These are phyloP conservation scores for Helicoverpa assulta DNA, from an alignment of 2,888 invertebrate species.

Conservation along the genomic window DNA sequence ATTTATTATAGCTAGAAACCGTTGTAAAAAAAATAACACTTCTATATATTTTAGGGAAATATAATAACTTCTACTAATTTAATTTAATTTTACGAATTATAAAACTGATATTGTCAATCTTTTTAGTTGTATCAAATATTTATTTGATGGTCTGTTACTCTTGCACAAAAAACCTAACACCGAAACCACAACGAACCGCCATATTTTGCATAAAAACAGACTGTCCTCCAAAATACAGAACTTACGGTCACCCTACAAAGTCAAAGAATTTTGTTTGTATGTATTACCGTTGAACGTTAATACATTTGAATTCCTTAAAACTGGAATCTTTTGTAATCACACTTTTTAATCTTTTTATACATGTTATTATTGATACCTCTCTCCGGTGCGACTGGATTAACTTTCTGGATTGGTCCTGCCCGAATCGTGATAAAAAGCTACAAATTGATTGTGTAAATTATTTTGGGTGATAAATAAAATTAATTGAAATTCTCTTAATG, in stretches of 20 bases:
- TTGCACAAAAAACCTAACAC: too few relatives aligned
- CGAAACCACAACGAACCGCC: too few relatives aligned
- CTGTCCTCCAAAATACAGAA: conserved; percentile 3
- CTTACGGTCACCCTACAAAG: conserved; percentile 29
- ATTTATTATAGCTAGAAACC: too few relatives aligned
- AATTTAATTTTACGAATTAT: too few relatives aligned
- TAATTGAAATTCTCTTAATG: not conserved
- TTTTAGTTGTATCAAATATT: too few relatives aligned
- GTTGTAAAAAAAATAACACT: too few relatives aligned
- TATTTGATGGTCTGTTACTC: too few relatives aligned
- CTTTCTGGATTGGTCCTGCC: too few relatives aligned
- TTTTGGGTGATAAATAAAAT: conserved; percentile 13
- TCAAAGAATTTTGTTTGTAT: conserved; percentile 45
- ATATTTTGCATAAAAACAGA: not conserved
- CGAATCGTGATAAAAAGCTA: not conserved
- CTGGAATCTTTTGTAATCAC: conserved; percentile 43
- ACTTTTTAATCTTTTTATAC: conserved; percentile 17
- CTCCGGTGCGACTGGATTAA: not conserved
- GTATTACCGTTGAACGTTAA: conserved; percentile 34
- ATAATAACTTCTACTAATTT: too few relatives aligned
- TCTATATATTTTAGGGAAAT: too few relatives aligned
- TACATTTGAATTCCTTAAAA: conserved; percentile 51
- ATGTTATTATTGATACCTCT: conserved; percentile 9
- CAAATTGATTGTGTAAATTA: conserved; percentile 4
- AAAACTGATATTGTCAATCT: too few relatives aligned